Evolutionary conservation across 2,888 invertebrate genomes (phyloP), one percentile per base, ranked within the genome.

Genomic region (Digitonthophagus gazella): DNA sequence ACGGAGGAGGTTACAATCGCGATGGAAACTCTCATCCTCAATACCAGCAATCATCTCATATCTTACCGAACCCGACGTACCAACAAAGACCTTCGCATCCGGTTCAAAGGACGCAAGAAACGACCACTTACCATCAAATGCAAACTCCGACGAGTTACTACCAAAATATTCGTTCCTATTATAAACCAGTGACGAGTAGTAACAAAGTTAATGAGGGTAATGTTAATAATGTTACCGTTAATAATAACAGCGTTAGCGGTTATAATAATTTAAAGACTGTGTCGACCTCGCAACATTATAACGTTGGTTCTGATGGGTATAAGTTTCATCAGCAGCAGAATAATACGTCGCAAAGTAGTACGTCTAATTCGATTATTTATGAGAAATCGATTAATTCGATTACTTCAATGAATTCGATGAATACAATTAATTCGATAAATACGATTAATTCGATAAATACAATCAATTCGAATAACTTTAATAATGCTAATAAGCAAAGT

Each of bases 31-130:
- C n/a, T 18, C 18, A 61, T 15, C 15, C 6, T 8, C 68, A 69
- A 20, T 70, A 73, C 54, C 74, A 74, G 22, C 74, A 75, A 65
- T 73, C 69, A 64, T 71, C 71, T 18, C 76, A 72, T 73, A 76
- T 72, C 71, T 68, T 72, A 58, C 73, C 76, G 54, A 73, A 76
- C 71, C 71, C 74, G 58, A 68, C 73, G 28, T 73, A 77, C 72
- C 71, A 73, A 66, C 71, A 74, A 75, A 67, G 15, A 72, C 6
- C 75, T 74, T 67, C 74, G 64, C 66, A 74, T 67, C 71, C 73
- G 44, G 14, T 28, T 15, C 71, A 71, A 55, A 28, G 63, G 18
- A n/a, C 19, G 15, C 69, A 69, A 5, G 71, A 72, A 58, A 61
- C 72, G 16, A 28, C 64, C n/a, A 22, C 18, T 56, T 69, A 69